Evolutionary conservation across 53 echinoderm and acorn worm species (phyloP).

Genomic region (Hippasteria phrygiana): DNA sequence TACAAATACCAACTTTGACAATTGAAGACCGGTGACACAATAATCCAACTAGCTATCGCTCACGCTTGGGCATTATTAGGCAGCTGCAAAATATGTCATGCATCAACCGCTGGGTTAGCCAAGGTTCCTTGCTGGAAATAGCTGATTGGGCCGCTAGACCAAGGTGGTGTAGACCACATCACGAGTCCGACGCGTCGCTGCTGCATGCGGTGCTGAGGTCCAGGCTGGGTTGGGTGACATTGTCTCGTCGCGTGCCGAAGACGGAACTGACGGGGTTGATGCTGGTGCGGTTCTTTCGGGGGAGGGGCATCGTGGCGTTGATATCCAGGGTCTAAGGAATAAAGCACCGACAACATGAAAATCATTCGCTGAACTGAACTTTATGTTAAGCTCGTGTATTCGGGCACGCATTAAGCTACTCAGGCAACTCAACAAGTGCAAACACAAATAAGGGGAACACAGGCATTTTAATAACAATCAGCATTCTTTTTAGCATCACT

Average conservation of each 20-base stretch:
- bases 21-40: too few species aligned
- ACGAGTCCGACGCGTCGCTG: slow-evolving; percentile 37
- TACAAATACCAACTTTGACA: too few species aligned
- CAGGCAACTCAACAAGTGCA: not conserved
- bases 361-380: not conserved
- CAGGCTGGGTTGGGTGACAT: slow-evolving; percentile 49
- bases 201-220: slow-evolving; percentile 52
- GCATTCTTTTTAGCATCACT: too few species aligned
- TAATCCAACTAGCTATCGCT: too few species aligned
- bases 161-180: slow-evolving; percentile 38
- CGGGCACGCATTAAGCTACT: too few species aligned
- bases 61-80: too few species aligned
- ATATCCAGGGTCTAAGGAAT: slow-evolving; percentile 82
- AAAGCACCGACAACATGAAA: not conserved
- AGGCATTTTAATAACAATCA: not conserved
- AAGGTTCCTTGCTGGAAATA: too few species aligned
- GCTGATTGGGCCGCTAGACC: not conserved
- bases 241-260: slow-evolving; percentile 70
- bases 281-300: slow-evolving; percentile 73
- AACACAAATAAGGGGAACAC: not conserved
- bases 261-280: slow-evolving; percentile 64
- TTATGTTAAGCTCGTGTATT: too few species aligned
- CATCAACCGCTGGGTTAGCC: too few species aligned
- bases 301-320: slow-evolving; percentile 98
- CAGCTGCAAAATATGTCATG: too few species aligned